These are phyloP conservation scores for Ciconia stormi DNA, from an alignment of 2,113 vertebrate genomes.

Conservation along the genomic window DNA sequence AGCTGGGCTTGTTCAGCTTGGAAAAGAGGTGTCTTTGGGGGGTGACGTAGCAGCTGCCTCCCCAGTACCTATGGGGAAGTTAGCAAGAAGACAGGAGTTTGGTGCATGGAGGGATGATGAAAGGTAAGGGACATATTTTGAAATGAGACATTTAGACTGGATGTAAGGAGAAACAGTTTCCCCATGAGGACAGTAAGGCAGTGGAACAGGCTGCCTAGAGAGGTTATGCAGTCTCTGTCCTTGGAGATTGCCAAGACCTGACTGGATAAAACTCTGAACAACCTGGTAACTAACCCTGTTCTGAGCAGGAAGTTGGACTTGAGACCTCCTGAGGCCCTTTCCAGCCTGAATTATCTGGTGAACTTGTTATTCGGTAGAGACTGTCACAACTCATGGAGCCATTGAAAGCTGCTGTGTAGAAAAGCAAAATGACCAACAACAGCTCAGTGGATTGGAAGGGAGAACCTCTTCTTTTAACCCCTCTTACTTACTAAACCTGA, in stretches of 20 bases:
- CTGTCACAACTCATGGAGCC: neutral
- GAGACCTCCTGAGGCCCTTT: neutral
- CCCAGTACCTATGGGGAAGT: neutral
- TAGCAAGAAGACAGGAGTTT: no score
- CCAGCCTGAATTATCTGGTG: neutral
- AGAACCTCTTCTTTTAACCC: neutral
- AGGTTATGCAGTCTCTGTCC: no score
- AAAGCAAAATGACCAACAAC: neutral
- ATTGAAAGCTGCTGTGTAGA: neutral
- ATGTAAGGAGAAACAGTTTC: no score
- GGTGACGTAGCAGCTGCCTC: neutral
- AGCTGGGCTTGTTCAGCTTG: neutral
- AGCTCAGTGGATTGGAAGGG: neutral
- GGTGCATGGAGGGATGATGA: no score
- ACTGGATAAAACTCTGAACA: no score
- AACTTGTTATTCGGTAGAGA: neutral
- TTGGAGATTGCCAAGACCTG: no score
- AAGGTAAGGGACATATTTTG: no score
- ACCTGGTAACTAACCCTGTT: no score
- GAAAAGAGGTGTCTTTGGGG: neutral
- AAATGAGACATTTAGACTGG: no score
- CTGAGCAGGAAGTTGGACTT: neutral
- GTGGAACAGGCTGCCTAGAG: no score
- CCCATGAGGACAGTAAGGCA: no score
- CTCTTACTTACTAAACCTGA: neutral